Evolutionary conservation across 2,113 vertebrate genomes (phyloP), one percentile per base, ranked within the genome.

Genomic region (Mionectes macconnelli): DNA sequence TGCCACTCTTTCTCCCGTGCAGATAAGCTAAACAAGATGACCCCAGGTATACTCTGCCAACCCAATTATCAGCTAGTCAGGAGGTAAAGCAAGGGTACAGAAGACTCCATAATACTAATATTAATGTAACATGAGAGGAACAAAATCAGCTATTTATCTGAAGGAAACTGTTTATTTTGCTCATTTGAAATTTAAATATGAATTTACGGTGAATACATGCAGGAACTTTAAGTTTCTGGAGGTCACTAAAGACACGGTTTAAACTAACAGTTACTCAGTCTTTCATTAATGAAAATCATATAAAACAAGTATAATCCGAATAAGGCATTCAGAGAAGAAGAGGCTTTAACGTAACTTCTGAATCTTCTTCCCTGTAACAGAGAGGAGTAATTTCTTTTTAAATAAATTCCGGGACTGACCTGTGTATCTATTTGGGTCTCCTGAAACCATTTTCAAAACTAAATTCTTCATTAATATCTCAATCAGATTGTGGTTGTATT

Each of bases 21-120:
- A 97, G 98, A 98, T 98, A 97, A 98, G 95, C 94, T 97, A 97
- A 97, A 97, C 97, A 97, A 96, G 97, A 98, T 96, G 97, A 97
- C 97, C 97, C 92, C 64, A 90, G 33, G 79, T 93, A 69, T 85
- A 91, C 86, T 92, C 94, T 95, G 92, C 94, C 97, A 97, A 97
- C 96, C 95, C 97, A 98, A 98, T 98, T 97, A 98, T 97, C 97
- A 97, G 94, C 97, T 84, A 97, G 91, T 85, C 93, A 96, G 90
- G 86, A 96, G 97, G 93, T 92, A 97, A 97, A 63, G 82, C 83
- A 70, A 97, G 85, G 90, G 82, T 96, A 87, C 49, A 84, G 96
- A 96, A 96, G 93, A 94, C 77, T 89, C 87, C 62, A 82, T 89
- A 96, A 95, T 96, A 97, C 97, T 97, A 97, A 97, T 97, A 98